Base-by-base conservation (phyloP, 2,113 vertebrate genomes). In the Fulmarus glacialis region DNA sequence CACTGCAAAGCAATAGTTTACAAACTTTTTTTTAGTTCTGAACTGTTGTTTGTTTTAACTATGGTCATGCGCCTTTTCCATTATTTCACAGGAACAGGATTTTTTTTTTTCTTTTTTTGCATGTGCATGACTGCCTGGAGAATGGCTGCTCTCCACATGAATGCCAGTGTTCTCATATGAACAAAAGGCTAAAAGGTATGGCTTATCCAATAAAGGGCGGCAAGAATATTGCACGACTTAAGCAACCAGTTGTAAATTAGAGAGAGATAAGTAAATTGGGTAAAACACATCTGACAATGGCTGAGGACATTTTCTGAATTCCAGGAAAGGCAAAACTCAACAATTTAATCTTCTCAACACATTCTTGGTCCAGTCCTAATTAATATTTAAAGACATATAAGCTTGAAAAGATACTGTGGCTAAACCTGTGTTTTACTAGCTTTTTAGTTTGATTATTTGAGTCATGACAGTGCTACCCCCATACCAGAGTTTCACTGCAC, bases 41-140 rank as follows among this genome's bases (percentile, higher is more conserved):
- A 74, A 58, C 6, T 43, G n/a, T 19, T 92, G 27, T 56, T 93
- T 92, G 10, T 64, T 93, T 92, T 56, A 92, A 83, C 40, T 79
- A 20, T 47, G 60, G 18, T 71, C 56, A n/a, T 52, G 16, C 0
- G 2, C 47, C 4, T 91, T 92, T 81, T 79, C 53, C 30, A 63
- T 66, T 58, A 80, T 82, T 92, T 93, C 71, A 71, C 13, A 47
- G 43, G n/a, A 93, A 87, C 12, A 5, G 12, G 12, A 34, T 14
- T 48, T 50, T 48, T 9, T 42, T 40, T 73, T 12, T 59, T 87
- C 29, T 85, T 84, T 79, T 50, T 43, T 43, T 43, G 42, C 42
- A 43, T 18, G 11, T 60, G 36, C 27, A 8, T 38, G 56, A 40
- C 52, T 82, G 63, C 47, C 68, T 52, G 42, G 36, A 82, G 62